Percentiles rank a stretch among this genome's conserved stretches.
Conservation (phyloP, 1,140 invertebrate species). For the Drosophila obscura region DNA sequence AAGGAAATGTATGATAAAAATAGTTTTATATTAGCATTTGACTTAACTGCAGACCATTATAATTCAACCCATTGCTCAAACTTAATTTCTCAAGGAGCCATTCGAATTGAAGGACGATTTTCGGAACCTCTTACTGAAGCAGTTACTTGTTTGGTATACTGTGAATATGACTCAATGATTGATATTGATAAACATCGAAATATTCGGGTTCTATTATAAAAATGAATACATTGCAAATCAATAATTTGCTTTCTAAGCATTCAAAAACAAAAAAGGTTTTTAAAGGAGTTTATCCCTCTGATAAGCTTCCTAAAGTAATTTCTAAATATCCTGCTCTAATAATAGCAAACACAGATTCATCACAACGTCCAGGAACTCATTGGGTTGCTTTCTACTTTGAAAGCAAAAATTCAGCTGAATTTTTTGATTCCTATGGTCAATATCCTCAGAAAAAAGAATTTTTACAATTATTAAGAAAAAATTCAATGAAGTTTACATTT, state of each 20-base stretch:
- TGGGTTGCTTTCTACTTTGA: no score
- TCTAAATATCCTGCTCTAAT: no score
- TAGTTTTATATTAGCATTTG: constrained; percentile 11
- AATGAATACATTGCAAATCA: background rate
- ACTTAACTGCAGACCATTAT: constrained; percentile 6
- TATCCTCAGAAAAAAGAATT: no score
- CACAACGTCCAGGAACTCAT: no score
- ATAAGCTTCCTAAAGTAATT: no score
- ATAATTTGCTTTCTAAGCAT: background rate
- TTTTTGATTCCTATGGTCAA: no score
- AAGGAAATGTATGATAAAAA: constrained; percentile 7
- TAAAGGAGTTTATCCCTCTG: no score
- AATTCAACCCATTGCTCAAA: background rate
- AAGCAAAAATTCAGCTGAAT: no score
- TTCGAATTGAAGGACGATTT: background rate
- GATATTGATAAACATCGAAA: background rate
- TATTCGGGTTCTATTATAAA: background rate
- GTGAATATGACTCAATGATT: constrained; percentile 3
- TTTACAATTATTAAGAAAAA: no score
- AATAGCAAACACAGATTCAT: no score
- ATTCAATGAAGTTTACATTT: no score
- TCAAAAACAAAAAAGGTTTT: background rate
- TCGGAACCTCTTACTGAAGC: background rate
- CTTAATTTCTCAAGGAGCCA: constrained; percentile 4
- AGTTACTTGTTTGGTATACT: background rate